These are phyloP conservation scores for Perca flavescens DNA, from an alignment of 2,113 vertebrate species.

Conservation along the genomic window DNA sequence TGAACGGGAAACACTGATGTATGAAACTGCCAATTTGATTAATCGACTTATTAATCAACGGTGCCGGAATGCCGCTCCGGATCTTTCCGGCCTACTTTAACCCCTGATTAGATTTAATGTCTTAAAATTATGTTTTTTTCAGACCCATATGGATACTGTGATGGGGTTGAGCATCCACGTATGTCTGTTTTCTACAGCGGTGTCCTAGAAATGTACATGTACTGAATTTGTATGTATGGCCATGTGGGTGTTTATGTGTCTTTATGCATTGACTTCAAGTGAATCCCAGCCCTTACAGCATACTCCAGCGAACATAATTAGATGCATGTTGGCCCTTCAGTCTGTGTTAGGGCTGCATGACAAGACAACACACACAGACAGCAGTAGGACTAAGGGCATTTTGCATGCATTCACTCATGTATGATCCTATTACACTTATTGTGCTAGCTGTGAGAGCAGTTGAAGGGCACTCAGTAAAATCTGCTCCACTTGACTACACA, in stretches of 20 bases:
- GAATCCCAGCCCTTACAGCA: slow-evolving; percentile 27
- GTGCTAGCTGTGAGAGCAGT: slow-evolving; percentile 16
- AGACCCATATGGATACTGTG: neutral
- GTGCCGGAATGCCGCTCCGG: too few species aligned
- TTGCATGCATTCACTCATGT: slow-evolving; percentile 57
- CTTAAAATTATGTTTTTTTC: neutral
- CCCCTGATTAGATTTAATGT: too few species aligned
- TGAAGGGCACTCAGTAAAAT: slow-evolving; percentile 46
- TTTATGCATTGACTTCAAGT: slow-evolving; percentile 16
- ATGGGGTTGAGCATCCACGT: neutral
- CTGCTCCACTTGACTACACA: neutral
- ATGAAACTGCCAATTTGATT: too few species aligned
- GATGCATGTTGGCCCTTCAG: slow-evolving; percentile 63
- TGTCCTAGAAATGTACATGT: slow-evolving; percentile 12
- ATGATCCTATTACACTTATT: slow-evolving; percentile 63
- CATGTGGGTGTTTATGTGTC: slow-evolving; percentile 9
- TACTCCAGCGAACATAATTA: slow-evolving; percentile 28
- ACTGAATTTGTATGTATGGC: slow-evolving; percentile 2
- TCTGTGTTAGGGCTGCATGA: slow-evolving; percentile 34
- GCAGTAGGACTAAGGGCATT: slow-evolving; percentile 28
- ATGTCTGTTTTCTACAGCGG: neutral
- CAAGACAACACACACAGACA: slow-evolving; percentile 50
- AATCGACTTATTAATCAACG: too few species aligned
- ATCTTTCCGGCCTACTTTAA: too few species aligned
- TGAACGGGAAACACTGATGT: too few species aligned